Conservation (phyloP, 1,140 invertebrate genomes). For the Diprion similis region DNA sequence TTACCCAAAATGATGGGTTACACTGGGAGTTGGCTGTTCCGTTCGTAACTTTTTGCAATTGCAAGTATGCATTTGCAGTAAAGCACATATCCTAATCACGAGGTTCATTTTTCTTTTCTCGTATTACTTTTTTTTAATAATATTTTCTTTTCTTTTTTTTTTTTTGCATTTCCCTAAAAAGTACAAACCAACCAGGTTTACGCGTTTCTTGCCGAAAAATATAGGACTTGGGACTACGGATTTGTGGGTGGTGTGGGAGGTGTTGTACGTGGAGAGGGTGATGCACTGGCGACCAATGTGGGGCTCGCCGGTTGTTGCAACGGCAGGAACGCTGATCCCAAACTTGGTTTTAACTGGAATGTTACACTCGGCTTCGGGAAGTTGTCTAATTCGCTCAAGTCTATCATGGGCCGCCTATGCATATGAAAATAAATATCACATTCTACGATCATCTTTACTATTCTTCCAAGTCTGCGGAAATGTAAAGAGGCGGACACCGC, state of each 20-base stretch:
- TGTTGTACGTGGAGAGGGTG: conserved; percentile 54
- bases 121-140: neutral
- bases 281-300: conserved; percentile 45
- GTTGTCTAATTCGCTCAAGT: conserved; percentile 61
- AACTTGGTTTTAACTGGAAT: conserved; percentile 81
- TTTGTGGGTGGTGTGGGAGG: conserved; percentile 60
- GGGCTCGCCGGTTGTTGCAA: conserved; percentile 67
- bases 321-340: conserved; percentile 83
- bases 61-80: conserved; percentile 32
- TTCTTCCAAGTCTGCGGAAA: too few species aligned
- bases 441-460: too few species aligned
- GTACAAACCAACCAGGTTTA: conserved; percentile 45
- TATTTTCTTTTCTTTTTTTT: conserved; percentile 8
- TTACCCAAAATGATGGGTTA: conserved; percentile 23
- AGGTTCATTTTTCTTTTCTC: conserved; percentile 24
- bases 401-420: conserved; percentile 60
- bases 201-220: conserved; percentile 37
- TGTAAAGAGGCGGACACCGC: too few species aligned
- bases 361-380: conserved; percentile 70
- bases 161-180: conserved; percentile 17
- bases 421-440: conserved; percentile 4
- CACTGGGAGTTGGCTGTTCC: conserved; percentile 35
- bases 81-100: conserved; percentile 34
- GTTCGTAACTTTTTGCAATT: conserved; percentile 20
- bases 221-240: conserved; percentile 58